phyloP scores from a whole-genome alignment of 2,113 vertebrate genomes.

The Saguinus imperator region DNA sequence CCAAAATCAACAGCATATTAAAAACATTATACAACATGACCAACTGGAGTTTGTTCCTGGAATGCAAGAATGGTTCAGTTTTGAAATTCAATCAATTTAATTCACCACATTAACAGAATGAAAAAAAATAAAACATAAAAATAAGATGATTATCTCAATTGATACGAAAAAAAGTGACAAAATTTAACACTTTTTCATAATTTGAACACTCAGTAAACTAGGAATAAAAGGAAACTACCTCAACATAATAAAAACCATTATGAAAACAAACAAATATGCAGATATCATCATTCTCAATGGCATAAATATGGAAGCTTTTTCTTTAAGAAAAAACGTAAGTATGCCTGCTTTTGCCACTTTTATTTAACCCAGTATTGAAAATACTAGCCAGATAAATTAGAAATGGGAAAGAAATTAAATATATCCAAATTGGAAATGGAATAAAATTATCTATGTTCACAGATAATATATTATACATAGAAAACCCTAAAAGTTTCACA shows the following conservation, averaged over 20 bases:
- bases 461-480: neutral
- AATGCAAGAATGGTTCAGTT: neutral
- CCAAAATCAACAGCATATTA: neutral
- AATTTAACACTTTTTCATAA: neutral
- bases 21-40: neutral
- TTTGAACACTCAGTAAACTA: neutral
- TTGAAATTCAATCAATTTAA: neutral
- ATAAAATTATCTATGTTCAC: neutral
- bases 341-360: neutral
- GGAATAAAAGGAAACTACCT: neutral
- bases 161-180: neutral
- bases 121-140: neutral
- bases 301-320: neutral
- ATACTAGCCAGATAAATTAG: neutral
- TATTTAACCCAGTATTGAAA: neutral
- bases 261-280: neutral
- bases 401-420: neutral
- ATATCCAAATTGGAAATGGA: neutral
- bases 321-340: neutral
- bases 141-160: neutral
- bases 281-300: neutral
- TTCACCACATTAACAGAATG: neutral
- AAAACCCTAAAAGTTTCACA: neutral
- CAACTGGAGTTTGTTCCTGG: neutral
- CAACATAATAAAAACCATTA: neutral